Base-by-base conservation (phyloP, 2,113 vertebrate genomes). In the Corydoras maculifer region DNA sequence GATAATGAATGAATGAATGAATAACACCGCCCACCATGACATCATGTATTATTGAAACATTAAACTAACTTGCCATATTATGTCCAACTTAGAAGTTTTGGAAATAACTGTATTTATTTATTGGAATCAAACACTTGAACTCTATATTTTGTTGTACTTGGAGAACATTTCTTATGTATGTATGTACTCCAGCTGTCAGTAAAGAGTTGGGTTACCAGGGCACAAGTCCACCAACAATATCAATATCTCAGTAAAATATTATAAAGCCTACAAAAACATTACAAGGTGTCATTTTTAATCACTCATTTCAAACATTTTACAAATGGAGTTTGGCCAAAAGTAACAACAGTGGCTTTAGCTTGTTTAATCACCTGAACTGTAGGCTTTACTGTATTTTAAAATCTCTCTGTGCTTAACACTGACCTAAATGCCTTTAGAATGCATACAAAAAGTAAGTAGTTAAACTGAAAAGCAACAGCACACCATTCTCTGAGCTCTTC, bases 141-240 rank as follows among this genome's bases (percentile, higher is more conserved):
- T 65, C 15, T 4, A 11, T 7, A 25, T 43, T 25, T 62, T 35
- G 18, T 67, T 70, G 50, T 77, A 80, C 76, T 81, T 81, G 66
- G 81, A 78, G 9, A 59, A 69, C 62, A 65, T 51, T 71, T 75
- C 55, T 78, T 76, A 81, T 75, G 29, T 65, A 75, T 74, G 65
- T 74, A 55, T 72, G 75, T 81, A 81, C 75, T 73, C 69, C 69
- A 67, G 57, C 76, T 75, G 58, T 77, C 77, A 76, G 59, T 9
- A 10, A 25, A 63, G 75, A 77, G 74, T 75, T 66, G 58, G 12
- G n/a, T 62, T 73, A 77, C 75, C 64, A 58, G 58, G 60, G n/a
- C 1, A 10, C 58, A 69, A 15, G 9, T 31, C 57, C 53, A 6
- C 31, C 9, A 58, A 35, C 7, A 8, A 12, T 25, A n/a, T 48